phyloP scores from a whole-genome alignment of 2,888 invertebrate genomes.

The Serrognathus titanus region DNA sequence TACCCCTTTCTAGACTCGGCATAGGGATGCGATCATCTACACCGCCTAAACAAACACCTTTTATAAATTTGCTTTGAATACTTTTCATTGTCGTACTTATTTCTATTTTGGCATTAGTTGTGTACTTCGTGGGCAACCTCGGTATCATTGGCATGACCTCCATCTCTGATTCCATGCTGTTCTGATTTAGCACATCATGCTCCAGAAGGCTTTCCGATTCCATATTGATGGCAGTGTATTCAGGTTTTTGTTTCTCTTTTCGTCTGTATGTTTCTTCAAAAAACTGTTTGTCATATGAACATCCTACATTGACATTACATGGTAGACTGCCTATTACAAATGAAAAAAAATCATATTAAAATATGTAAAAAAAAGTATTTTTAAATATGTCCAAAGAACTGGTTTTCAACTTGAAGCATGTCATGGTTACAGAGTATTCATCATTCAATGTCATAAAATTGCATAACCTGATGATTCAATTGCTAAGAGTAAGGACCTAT shows the following conservation, averaged over 20 bases:
- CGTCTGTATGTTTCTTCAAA: slow-evolving; percentile 40
- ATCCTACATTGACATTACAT: slow-evolving; percentile 45
- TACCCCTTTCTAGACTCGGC: background rate
- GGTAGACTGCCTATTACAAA: slow-evolving; percentile 43
- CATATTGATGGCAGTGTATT: slow-evolving; percentile 37
- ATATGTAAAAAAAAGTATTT: too few relatives aligned
- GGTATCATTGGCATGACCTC: slow-evolving; percentile 44
- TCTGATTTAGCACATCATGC: slow-evolving; percentile 39
- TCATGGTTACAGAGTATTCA: too few relatives aligned
- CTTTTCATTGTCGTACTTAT: background rate
- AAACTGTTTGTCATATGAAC: slow-evolving; percentile 36
- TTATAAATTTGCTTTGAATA: too few relatives aligned
- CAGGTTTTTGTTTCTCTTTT: slow-evolving; percentile 30
- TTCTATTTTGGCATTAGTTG: background rate
- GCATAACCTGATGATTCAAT: too few relatives aligned
- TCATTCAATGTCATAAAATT: too few relatives aligned
- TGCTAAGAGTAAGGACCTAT: too few relatives aligned
- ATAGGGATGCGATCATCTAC: background rate
- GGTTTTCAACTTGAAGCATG: too few relatives aligned
- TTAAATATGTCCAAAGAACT: too few relatives aligned
- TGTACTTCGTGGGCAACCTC: slow-evolving; percentile 34
- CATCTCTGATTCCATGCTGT: slow-evolving; percentile 26
- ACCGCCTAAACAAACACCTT: background rate
- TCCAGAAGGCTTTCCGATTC: slow-evolving; percentile 40
- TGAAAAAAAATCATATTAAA: background rate